Conservation (phyloP, 2,797 vertebrate genomes). For the Petrocephalus sullivani region DNA sequence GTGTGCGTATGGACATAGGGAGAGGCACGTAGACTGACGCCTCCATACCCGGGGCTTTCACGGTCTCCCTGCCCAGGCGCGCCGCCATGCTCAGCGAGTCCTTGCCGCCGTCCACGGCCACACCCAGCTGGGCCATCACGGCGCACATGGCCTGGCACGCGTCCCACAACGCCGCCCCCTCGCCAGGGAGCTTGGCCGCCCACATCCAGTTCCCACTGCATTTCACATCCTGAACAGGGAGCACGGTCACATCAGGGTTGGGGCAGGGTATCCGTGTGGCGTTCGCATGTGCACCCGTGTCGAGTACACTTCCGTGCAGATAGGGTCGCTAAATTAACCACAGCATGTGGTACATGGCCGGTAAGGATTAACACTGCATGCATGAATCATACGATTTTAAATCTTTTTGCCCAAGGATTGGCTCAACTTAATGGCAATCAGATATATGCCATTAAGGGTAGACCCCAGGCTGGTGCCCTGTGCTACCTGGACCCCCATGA, state of each 20-base stretch:
- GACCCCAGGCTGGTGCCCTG: neutral
- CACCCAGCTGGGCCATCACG: constrained; percentile 73
- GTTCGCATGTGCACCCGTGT: too few species aligned
- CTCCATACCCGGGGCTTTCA: constrained; percentile 79
- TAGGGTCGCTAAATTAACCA: too few species aligned
- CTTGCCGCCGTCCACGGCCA: constrained; percentile 87
- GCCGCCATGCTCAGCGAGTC: constrained; percentile 95
- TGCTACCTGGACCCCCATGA: neutral
- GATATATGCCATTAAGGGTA: neutral
- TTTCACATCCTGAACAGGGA: constrained; percentile 74
- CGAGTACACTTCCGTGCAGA: neutral
- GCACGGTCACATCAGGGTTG: neutral
- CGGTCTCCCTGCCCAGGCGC: constrained; percentile 70
- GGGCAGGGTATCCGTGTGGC: too few species aligned
- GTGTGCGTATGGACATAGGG: neutral
- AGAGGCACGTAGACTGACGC: neutral
- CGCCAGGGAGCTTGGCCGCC: constrained; percentile 80
- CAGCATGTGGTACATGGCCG: neutral
- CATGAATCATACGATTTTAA: neutral
- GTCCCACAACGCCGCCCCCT: constrained; percentile 72
- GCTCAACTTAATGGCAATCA: neutral
- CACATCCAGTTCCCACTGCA: constrained; percentile 98
- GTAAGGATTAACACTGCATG: neutral
- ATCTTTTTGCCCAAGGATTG: neutral
- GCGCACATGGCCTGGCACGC: constrained; percentile 79